Percentiles rank a stretch among this genome's conserved stretches.
Evolutionary conservation across 2,113 vertebrate genomes (phyloP).

Genomic region (Clarias magur): DNA sequence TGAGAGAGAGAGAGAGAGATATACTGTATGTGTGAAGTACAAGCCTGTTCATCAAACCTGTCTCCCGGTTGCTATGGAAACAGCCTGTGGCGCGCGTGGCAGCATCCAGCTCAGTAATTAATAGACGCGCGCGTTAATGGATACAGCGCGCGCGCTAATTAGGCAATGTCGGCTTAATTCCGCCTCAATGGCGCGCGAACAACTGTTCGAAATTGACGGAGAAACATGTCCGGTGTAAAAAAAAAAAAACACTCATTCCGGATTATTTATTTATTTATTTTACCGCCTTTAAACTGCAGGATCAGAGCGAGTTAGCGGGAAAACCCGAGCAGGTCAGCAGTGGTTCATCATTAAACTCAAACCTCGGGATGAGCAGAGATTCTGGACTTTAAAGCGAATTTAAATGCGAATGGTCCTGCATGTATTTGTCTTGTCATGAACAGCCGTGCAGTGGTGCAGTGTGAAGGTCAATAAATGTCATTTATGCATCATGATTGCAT

Average conservation of each 20-base stretch:
- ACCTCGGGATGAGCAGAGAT: neutral
- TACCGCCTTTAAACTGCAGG: neutral
- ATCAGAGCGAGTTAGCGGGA: too few species aligned
- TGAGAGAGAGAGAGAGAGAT: neutral
- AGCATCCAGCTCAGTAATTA: neutral
- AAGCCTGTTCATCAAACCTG: neutral
- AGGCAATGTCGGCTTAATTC: neutral
- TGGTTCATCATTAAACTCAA: too few species aligned
- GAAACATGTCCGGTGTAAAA: neutral
- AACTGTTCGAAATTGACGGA: neutral
- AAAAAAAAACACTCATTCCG: neutral
- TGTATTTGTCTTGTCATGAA: too few species aligned
- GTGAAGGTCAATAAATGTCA: neutral
- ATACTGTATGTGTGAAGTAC: neutral
- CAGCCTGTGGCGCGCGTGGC: neutral
- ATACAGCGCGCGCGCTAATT: neutral
- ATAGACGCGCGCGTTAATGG: neutral
- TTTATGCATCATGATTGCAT: too few species aligned
- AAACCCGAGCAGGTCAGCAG: too few species aligned
- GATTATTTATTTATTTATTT: neutral
- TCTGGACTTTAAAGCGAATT: too few species aligned
- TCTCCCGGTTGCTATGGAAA: neutral
- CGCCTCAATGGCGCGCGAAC: too few species aligned
- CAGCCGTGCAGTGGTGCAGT: too few species aligned
- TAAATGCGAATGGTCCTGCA: too few species aligned